Evolutionary conservation across 2,888 invertebrate genomes (phyloP).

Genomic region (Drosophila quasianomalipes): DNA sequence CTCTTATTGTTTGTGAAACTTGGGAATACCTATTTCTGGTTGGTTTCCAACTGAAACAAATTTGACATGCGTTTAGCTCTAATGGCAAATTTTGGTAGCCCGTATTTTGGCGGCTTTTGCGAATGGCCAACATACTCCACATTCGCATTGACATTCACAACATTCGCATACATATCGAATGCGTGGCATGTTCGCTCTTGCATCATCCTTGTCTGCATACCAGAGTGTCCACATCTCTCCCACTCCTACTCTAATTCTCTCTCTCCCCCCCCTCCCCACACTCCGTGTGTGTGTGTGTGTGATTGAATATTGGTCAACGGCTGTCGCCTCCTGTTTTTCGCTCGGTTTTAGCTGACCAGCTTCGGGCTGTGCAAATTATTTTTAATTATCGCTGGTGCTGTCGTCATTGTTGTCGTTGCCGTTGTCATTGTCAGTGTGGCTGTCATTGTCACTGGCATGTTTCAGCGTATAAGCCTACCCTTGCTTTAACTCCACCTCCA

Average conservation of each 20-base stretch:
- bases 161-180: slow-evolving; percentile 41
- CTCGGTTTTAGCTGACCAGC: slow-evolving; percentile 62
- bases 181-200: slow-evolving; percentile 50
- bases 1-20: not conserved
- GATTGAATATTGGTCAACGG: slow-evolving; percentile 14
- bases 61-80: not conserved
- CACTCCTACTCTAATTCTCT: not conserved
- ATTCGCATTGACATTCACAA: slow-evolving; percentile 22
- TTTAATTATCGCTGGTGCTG: slow-evolving; percentile 75
- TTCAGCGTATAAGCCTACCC: slow-evolving; percentile 42
- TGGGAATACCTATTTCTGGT: not conserved
- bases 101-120: not conserved
- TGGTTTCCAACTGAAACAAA: not conserved
- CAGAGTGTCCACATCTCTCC: slow-evolving; percentile 7
- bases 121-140: slow-evolving; percentile 14
- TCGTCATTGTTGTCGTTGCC: slow-evolving; percentile 57
- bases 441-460: slow-evolving; percentile 65
- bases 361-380: slow-evolving; percentile 68
- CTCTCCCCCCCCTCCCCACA: not conserved
- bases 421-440: slow-evolving; percentile 54
- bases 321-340: slow-evolving; percentile 26
- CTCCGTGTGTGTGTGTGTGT: slow-evolving; percentile 3
- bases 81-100: slow-evolving; percentile 7
- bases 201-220: slow-evolving; percentile 54
- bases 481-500: not conserved